Evolutionary conservation across 1,140 invertebrate species (phyloP).

Genomic region (Penaeus chinensis): DNA sequence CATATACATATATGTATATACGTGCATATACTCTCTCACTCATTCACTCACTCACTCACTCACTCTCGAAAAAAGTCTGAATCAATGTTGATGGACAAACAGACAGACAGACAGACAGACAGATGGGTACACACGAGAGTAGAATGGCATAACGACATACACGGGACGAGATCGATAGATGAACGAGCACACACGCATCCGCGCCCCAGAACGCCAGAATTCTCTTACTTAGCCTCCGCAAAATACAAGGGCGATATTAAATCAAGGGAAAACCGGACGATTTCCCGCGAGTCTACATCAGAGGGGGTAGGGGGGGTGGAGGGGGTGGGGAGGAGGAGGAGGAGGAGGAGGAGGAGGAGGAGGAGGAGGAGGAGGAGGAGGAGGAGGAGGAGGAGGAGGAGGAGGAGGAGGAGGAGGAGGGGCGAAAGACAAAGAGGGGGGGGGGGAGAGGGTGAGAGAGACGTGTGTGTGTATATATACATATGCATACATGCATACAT

Average conservation of each 20-base stretch:
- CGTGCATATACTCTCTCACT: slow-evolving; percentile 1
- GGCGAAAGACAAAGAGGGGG: slow-evolving; percentile 1
- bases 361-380: slow-evolving; percentile 13
- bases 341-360: not conserved
- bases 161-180: not conserved
- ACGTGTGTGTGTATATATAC: not conserved
- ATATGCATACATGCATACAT: too few species aligned
- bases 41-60: not conserved
- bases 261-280: too few species aligned
- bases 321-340: slow-evolving; percentile 11
- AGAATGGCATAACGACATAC: not conserved
- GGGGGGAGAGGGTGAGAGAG: not conserved
- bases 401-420: slow-evolving; percentile 11
- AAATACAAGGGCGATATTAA: too few species aligned
- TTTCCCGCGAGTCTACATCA: too few species aligned
- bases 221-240: not conserved
- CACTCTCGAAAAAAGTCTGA: too few species aligned
- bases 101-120: not conserved
- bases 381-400: not conserved
- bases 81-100: not conserved
- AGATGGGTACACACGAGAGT: not conserved
- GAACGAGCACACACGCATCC: not conserved
- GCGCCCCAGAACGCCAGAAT: not conserved
- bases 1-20: slow-evolving; percentile 10
- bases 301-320: not conserved